A percentile compares a stretch with the other conserved stretches of the same genome.
phyloP scores from a whole-genome alignment of 2,888 invertebrate species.

The Ctenicera cuprea region DNA sequence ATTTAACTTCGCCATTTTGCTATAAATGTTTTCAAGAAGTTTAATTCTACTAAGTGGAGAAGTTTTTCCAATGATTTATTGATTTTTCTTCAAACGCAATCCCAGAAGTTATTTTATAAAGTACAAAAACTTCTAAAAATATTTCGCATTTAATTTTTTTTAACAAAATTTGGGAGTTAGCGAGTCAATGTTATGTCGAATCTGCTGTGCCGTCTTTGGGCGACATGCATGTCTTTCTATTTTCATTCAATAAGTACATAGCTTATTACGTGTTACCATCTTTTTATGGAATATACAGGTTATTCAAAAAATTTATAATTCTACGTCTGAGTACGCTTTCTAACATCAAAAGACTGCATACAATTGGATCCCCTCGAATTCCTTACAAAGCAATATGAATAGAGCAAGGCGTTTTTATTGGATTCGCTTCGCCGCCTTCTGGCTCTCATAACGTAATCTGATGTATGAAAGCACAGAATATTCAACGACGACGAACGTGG shows the following conservation, averaged over 20 bases:
- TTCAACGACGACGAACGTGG: slow-evolving; percentile 43
- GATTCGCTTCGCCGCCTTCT: slow-evolving; percentile 66
- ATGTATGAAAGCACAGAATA: slow-evolving; percentile 62
- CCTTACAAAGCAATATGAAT: slow-evolving; percentile 54
- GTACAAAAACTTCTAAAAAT: no score
- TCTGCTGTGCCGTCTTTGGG: no score
- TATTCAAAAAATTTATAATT: slow-evolving; percentile 44
- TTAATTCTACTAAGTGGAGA: no score
- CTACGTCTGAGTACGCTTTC: slow-evolving; percentile 35
- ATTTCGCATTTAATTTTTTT: no score
- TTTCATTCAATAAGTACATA: neutral
- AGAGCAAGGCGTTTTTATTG: slow-evolving; percentile 64
- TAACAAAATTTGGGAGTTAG: no score
- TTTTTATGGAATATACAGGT: slow-evolving; percentile 20
- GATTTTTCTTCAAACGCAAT: no score
- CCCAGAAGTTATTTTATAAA: no score
- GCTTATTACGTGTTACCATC: slow-evolving; percentile 20
- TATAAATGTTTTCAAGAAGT: no score
- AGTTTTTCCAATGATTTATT: no score
- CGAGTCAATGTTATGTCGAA: no score
- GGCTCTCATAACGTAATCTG: slow-evolving; percentile 63
- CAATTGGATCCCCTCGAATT: slow-evolving; percentile 52
- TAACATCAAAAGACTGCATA: slow-evolving; percentile 51
- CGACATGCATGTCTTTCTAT: neutral
- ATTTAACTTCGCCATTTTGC: no score